Percentiles rank a stretch among this genome's conserved stretches.
Conservation (phyloP, 2,888 invertebrate species). For the Dasypogon diadema region DNA sequence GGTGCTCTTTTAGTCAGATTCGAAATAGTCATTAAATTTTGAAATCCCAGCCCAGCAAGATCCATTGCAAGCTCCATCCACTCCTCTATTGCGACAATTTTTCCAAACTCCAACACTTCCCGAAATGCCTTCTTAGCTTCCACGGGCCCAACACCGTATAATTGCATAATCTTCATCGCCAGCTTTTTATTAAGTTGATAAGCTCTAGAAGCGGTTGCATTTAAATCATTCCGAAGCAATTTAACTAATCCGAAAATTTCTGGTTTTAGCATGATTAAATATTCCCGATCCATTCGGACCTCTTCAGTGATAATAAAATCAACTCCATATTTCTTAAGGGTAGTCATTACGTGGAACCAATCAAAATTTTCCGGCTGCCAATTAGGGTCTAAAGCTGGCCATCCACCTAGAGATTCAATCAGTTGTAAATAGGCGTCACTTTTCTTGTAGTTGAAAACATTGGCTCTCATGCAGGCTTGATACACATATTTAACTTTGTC, state of each 20-base stretch:
- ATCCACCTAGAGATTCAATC: slow-evolving; percentile 21
- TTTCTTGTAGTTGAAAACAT: slow-evolving; percentile 25
- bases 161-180: background rate
- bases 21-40: background rate
- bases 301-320: slow-evolving; percentile 8
- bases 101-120: background rate
- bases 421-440: slow-evolving; percentile 25
- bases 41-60: background rate
- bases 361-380: slow-evolving; percentile 34
- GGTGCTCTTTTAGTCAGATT: background rate
- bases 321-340: slow-evolving; percentile 5
- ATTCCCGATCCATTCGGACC: background rate
- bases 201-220: background rate
- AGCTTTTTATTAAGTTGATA: background rate
- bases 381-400: slow-evolving; percentile 36
- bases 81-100: background rate
- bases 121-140: background rate
- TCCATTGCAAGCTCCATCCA: background rate
- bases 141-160: background rate
- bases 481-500: background rate
- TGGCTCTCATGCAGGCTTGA: slow-evolving; percentile 22
- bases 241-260: background rate
- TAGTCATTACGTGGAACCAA: slow-evolving; percentile 32
- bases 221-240: background rate
- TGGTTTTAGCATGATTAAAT: background rate